Percentiles rank a stretch among this genome's conserved stretches.
These are phyloP conservation scores for Knipowitschia caucasica DNA, from an alignment of 2,797 vertebrate genomes.

Conservation along the genomic window DNA sequence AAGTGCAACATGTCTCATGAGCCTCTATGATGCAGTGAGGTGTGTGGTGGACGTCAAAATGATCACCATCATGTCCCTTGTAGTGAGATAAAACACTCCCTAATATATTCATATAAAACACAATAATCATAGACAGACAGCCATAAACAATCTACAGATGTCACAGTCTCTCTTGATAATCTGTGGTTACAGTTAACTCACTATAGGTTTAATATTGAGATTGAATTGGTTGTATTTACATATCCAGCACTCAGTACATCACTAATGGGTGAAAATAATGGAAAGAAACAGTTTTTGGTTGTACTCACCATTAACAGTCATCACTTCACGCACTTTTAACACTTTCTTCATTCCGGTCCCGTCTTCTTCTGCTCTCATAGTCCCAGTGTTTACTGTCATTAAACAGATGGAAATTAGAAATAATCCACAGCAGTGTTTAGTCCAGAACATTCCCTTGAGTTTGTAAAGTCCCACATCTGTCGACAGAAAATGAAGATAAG, in stretches of 20 bases:
- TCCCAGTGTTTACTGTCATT: constrained; percentile 10
- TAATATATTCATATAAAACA: not conserved
- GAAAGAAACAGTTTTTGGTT: constrained; percentile 17
- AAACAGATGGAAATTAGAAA: not conserved
- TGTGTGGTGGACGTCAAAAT: too few species aligned
- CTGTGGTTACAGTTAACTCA: too few species aligned
- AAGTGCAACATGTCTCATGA: not conserved
- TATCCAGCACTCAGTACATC: constrained; percentile 7
- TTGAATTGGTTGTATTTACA: too few species aligned
- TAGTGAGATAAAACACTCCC: not conserved
- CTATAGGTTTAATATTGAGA: too few species aligned
- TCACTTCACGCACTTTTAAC: constrained; percentile 27
- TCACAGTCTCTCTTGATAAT: too few species aligned
- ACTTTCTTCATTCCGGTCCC: constrained; percentile 21
- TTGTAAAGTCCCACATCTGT: constrained; percentile 25
- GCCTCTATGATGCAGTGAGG: not conserved
- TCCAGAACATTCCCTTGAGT: not conserved
- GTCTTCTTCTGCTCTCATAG: constrained; percentile 17
- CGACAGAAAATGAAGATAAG: constrained; percentile 33
- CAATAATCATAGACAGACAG: not conserved
- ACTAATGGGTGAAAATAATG: not conserved
- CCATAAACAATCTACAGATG: too few species aligned
- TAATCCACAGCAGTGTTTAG: constrained; percentile 8
- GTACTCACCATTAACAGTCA: constrained; percentile 57
- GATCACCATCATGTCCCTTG: not conserved